Evolutionary conservation across 2,888 invertebrate genomes (phyloP).

Genomic region (Andrena dorsata): DNA sequence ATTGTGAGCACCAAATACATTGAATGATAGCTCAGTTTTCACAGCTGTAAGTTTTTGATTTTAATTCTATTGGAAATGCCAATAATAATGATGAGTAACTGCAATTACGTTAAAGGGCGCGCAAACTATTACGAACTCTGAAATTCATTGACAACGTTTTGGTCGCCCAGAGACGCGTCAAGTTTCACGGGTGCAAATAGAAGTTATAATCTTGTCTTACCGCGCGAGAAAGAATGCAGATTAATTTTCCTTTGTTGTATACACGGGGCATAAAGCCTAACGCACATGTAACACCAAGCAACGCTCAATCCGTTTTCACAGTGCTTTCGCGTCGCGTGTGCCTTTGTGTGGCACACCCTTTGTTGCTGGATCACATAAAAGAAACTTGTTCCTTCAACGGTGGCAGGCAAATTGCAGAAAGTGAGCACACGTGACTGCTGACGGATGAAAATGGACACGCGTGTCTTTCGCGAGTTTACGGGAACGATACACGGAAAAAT

Average conservation of each 20-base stretch:
- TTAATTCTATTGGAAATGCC: slow-evolving; percentile 16
- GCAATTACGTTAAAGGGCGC: not conserved
- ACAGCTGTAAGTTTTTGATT: too few species aligned
- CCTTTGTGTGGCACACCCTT: slow-evolving; percentile 55
- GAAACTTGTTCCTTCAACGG: slow-evolving; percentile 50
- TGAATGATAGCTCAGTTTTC: too few species aligned
- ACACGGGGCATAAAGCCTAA: slow-evolving; percentile 5
- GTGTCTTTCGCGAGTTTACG: slow-evolving; percentile 7
- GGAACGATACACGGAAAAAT: not conserved
- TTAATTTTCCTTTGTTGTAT: slow-evolving; percentile 29
- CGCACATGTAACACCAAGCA: slow-evolving; percentile 18
- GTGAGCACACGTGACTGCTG: slow-evolving; percentile 17
- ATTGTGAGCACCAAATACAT: too few species aligned
- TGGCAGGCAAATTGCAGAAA: slow-evolving; percentile 59
- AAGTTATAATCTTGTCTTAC: not conserved
- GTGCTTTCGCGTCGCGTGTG: slow-evolving; percentile 61
- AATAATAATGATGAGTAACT: slow-evolving; percentile 82
- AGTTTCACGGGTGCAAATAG: not conserved
- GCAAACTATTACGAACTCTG: not conserved
- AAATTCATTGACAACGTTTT: not conserved
- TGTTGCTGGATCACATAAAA: slow-evolving; percentile 56
- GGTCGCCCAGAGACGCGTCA: not conserved
- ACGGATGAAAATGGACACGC: slow-evolving; percentile 32
- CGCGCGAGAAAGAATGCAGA: not conserved
- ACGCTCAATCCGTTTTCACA: slow-evolving; percentile 58